Conservation (phyloP, 2,797 vertebrate species). For the Etheostoma perlongum region DNA sequence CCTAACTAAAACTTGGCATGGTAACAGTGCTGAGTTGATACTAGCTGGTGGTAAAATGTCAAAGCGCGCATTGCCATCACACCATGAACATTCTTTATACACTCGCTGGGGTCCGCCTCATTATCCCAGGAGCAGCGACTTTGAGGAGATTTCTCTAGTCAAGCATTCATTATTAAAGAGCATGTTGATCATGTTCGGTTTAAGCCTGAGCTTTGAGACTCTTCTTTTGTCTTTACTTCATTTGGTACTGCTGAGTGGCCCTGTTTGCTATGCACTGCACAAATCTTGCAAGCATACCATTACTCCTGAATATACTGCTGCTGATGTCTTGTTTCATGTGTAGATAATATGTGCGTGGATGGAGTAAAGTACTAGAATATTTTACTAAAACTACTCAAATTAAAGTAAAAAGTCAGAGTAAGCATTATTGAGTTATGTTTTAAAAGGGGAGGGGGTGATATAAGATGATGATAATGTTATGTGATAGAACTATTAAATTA, state of each 20-base stretch:
- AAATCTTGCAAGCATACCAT: slow-evolving; percentile 49
- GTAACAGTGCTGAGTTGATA: slow-evolving; percentile 62
- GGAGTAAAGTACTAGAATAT: background rate
- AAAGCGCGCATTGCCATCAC: slow-evolving; percentile 68
- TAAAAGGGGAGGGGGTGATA: background rate
- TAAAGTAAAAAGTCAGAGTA: slow-evolving; percentile 14
- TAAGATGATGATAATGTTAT: background rate
- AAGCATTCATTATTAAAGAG: slow-evolving; percentile 84
- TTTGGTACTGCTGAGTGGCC: slow-evolving; percentile 51
- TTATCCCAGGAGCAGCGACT: slow-evolving; percentile 80
- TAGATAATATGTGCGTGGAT: slow-evolving; percentile 13
- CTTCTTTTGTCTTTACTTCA: slow-evolving; percentile 58
- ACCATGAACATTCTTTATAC: slow-evolving; percentile 66
- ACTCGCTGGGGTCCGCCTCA: slow-evolving; percentile 73
- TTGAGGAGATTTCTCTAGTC: slow-evolving; percentile 80
- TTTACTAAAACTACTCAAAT: background rate
- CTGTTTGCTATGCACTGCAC: slow-evolving; percentile 57
- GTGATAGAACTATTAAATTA: background rate
- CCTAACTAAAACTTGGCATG: slow-evolving; percentile 23
- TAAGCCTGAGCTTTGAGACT: slow-evolving; percentile 68
- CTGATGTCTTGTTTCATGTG: slow-evolving; percentile 24
- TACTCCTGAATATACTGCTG: slow-evolving; percentile 34
- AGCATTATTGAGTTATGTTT: background rate
- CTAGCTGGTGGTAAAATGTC: slow-evolving; percentile 67
- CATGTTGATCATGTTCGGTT: slow-evolving; percentile 79